Base-by-base conservation (phyloP, 2,797 vertebrate genomes). In the Prionace glauca region DNA sequence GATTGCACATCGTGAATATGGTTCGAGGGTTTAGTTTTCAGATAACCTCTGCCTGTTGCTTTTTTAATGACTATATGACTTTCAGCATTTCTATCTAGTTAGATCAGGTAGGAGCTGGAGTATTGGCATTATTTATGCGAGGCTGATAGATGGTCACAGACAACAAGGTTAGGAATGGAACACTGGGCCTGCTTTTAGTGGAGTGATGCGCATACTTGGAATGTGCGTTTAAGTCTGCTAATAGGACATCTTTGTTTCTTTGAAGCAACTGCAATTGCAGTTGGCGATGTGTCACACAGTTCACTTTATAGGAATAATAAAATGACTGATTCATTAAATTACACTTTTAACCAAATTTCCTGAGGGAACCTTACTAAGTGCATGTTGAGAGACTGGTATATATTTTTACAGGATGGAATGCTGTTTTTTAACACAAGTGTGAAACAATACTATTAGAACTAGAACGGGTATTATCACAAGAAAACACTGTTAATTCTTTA, bases 141-240 rank as follows among this genome's bases (percentile, higher is more conserved):
- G 56, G 56, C 56, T 62, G 56, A 90, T 11, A 32, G 56, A 62
- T 90, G 56, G 87, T 90, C 11, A 90, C 3, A 90, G 26, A 41
- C 41, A 90, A 29, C 10, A 22, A 62, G 56, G 56, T 62, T 90
- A 10, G 87, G 50, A 62, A 62, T 62, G 26, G 29, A 90, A 32
- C 56, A 29, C 87, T 88, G 87, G 18, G 62, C 56, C 87, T 90
- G 56, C 62, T 90, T 88, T 32, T 90, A 62, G 87, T 29, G 29
- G 87, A 88, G 45, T 90, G 87, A 60, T 90, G 87, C 20, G 24
- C 87, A 90, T 90, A 90, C 22, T 90, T 90, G 87, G 60, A 62
- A 90, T 90, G 56, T 90, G 10, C 32, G 20, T 62, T 90, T 26
- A 32, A 90, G 62, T 12, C 12, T 90, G 56, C 56, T 26, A 90